Conservation (phyloP, 1,140 invertebrate genomes). For the Parapsyche elsis region DNA sequence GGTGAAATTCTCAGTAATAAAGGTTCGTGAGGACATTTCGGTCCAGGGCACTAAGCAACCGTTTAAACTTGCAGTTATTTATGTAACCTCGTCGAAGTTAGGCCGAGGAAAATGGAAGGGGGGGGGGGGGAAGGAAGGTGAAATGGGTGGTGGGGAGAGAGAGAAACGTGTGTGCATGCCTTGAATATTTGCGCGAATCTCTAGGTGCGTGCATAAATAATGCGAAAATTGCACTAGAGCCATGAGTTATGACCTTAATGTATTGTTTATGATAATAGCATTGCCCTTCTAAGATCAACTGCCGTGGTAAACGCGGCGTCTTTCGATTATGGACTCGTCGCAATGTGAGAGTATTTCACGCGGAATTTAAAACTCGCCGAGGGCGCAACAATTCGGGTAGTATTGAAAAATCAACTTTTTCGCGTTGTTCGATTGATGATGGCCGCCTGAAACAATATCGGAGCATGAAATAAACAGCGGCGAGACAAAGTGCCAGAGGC, state of each 20-base stretch:
- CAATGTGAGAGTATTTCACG: too few species aligned
- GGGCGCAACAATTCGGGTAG: too few species aligned
- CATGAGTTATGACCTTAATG: constrained; percentile 56
- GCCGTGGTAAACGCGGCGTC: not conserved
- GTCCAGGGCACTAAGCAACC: constrained; percentile 52
- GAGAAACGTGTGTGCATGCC: constrained; percentile 48
- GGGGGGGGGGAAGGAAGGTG: constrained; percentile 4
- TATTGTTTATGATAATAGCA: constrained; percentile 56
- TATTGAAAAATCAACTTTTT: too few species aligned
- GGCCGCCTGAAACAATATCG: too few species aligned
- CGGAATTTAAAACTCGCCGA: too few species aligned
- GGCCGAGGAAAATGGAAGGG: not conserved
- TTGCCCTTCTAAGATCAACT: constrained; percentile 33
- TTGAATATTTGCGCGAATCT: constrained; percentile 51
- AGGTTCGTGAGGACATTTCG: constrained; percentile 55
- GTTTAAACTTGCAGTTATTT: constrained; percentile 56
- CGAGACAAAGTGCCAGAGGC: constrained; percentile 25
- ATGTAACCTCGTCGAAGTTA: constrained; percentile 51
- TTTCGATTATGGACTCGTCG: constrained; percentile 8
- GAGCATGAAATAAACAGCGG: constrained; percentile 31
- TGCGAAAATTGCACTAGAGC: constrained; percentile 51
- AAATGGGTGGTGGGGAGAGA: not conserved
- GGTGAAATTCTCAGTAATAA: constrained; percentile 44
- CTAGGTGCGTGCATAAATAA: constrained; percentile 55
- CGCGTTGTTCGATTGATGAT: not conserved